Evolutionary conservation across 2,797 vertebrate species (phyloP).

Genomic region (Apodemus agrarius): DNA sequence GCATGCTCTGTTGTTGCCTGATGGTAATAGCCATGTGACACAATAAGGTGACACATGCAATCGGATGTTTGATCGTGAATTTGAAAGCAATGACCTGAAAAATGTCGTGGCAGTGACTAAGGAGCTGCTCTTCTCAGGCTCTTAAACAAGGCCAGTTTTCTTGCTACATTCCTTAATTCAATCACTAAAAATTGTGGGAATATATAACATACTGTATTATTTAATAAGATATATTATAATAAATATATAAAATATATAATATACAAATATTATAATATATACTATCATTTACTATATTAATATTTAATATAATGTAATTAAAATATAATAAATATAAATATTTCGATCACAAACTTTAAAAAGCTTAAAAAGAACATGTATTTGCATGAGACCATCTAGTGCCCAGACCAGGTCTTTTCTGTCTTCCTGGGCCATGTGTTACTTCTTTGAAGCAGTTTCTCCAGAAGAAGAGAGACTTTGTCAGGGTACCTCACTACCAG

Average conservation of each 20-base stretch:
- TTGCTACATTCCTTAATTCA: not conserved
- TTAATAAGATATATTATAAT: not conserved
- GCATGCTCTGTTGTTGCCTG: not conserved
- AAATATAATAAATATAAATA: not conserved
- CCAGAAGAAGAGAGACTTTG: not conserved
- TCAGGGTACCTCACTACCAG: not conserved
- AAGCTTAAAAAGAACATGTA: slow-evolving; percentile 12
- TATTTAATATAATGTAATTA: not conserved
- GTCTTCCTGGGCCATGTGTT: not conserved
- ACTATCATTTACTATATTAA: not conserved
- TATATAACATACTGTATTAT: not conserved
- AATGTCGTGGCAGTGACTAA: not conserved
- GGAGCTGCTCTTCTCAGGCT: not conserved
- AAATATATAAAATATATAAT: not conserved
- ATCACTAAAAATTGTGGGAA: not conserved
- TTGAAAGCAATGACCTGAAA: not conserved
- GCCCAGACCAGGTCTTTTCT: not conserved
- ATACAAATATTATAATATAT: not conserved
- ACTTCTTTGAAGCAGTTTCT: slow-evolving; percentile 13
- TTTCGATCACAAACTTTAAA: slow-evolving; percentile 9
- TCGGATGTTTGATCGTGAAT: not conserved
- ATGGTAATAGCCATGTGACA: not conserved
- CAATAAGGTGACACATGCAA: not conserved
- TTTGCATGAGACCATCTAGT: not conserved
- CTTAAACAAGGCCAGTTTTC: slow-evolving; percentile 39